Percentiles rank a stretch among this genome's conserved stretches.
These are phyloP conservation scores for Otolemur garnettii DNA, from an alignment of 2,113 vertebrate genomes.

Conservation along the genomic window DNA sequence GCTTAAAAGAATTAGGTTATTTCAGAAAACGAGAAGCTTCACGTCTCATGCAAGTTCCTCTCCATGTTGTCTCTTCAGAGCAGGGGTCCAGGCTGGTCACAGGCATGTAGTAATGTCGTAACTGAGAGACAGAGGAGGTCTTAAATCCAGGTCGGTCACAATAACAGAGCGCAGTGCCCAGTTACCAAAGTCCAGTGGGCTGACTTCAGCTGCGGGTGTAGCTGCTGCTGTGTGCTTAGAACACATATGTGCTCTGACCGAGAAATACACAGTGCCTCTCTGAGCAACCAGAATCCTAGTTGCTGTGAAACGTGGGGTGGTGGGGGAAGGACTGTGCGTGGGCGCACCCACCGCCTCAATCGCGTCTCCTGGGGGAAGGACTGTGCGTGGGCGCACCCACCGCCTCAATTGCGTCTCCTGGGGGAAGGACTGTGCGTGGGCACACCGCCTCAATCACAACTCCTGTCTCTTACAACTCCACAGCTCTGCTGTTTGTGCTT, in stretches of 20 bases:
- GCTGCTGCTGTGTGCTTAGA: neutral
- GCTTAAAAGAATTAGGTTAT: neutral
- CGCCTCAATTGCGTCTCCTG: neutral
- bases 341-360: neutral
- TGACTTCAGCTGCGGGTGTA: neutral
- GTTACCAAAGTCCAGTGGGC: accelerated
- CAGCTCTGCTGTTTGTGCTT: neutral
- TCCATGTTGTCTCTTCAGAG: neutral
- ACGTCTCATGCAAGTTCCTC: neutral
- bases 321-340: neutral
- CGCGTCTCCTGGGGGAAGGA: too few relatives aligned
- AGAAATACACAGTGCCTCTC: neutral
- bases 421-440: neutral
- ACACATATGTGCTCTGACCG: neutral
- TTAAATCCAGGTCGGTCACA: neutral
- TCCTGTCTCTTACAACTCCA: neutral
- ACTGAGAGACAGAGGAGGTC: neutral
- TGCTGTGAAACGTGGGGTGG: neutral
- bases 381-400: accelerated
- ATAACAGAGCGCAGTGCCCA: neutral
- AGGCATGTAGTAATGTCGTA: neutral
- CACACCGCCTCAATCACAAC: accelerated
- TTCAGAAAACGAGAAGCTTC: neutral
- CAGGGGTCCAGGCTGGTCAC: neutral
- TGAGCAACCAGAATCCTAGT: neutral